Base-by-base conservation (phyloP, 1,140 invertebrate species). In the Sweltsa coloradensis region DNA sequence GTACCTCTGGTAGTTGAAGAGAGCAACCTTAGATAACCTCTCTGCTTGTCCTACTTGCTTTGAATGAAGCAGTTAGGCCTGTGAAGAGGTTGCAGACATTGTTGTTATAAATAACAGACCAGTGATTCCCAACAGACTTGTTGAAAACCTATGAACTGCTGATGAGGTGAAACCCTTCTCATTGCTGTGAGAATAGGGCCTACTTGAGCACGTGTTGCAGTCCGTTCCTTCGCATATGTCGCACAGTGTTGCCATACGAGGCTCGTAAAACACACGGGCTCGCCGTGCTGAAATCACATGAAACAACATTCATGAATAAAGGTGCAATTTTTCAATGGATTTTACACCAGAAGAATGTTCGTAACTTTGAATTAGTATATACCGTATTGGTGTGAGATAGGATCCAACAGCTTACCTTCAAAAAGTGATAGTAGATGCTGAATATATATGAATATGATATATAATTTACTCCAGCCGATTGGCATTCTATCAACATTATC, bases 191-290 rank as follows among this genome's bases (percentile, higher is more conserved):
- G 44, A 27, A 11, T 44, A 19, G 14, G 49, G 45, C 18, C 25
- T 25, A 18, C 24, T 36, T 5, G 42, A 41, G 23, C 53, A 49
- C 25, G 26, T 16, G 21, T 45, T 50, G 43, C 81, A 84, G 47
- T 85, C 79, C 41, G 78, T 74, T 13, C 73, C 73, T 50, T 86
- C 80, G 51, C 85, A 89, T 51, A 87, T 79, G 56, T 86, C 83
- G 60, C 84, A 87, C 22, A 85, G 62, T 3, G 73, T 80, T 1
- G 81, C 70, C 52, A 65, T 73, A 49, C 71, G 70, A n/a, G 81
- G 73, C 56, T 79, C 70, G 59, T 88, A 89, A 60, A 89, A 88
- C 53, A 78, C 74, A 49, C 83, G 67, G n/a, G 83, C 82, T 59
- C 74, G 69, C 54, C 81, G 74, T 29, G 76, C 82, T 85, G 51